These are phyloP conservation scores for Sylvicola cinctus DNA, from an alignment of 2,888 invertebrate species.

Conservation along the genomic window DNA sequence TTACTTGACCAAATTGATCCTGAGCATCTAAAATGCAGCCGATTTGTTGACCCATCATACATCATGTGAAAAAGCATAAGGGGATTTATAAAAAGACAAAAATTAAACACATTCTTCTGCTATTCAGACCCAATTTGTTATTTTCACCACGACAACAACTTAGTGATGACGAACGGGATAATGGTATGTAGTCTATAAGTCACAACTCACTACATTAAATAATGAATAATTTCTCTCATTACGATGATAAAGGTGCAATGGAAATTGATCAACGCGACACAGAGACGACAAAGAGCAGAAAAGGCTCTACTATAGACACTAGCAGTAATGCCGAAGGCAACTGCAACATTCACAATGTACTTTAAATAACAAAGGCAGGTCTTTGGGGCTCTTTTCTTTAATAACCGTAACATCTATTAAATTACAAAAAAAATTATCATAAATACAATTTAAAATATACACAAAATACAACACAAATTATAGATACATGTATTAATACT, in stretches of 20 bases:
- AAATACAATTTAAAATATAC: too few relatives aligned
- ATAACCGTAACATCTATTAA: too few relatives aligned
- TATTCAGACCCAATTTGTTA: constrained; percentile 87
- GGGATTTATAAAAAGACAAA: constrained; percentile 86
- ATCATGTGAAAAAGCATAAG: constrained; percentile 91
- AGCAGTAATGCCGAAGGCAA: constrained; percentile 1
- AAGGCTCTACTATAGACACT: background rate
- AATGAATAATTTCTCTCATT: too few relatives aligned
- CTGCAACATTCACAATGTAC: too few relatives aligned
- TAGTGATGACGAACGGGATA: constrained; percentile 81
- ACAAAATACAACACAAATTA: too few relatives aligned
- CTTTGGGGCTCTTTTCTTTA: too few relatives aligned
- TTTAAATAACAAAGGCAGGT: too few relatives aligned
- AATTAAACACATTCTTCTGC: constrained; percentile 79
- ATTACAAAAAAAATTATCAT: too few relatives aligned
- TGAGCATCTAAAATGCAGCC: too few relatives aligned
- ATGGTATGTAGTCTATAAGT: constrained; percentile 29
- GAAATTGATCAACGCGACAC: constrained; percentile 16
- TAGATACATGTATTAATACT: too few relatives aligned
- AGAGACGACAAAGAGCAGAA: constrained; percentile 4
- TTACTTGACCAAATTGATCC: too few relatives aligned
- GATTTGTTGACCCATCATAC: constrained; percentile 87
- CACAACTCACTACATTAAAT: constrained; percentile 5
- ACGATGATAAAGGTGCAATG: constrained; percentile 27
- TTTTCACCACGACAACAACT: constrained; percentile 74